Evolutionary conservation across 2,888 invertebrate genomes (phyloP).

Genomic region (Auanema freiburgensis): DNA sequence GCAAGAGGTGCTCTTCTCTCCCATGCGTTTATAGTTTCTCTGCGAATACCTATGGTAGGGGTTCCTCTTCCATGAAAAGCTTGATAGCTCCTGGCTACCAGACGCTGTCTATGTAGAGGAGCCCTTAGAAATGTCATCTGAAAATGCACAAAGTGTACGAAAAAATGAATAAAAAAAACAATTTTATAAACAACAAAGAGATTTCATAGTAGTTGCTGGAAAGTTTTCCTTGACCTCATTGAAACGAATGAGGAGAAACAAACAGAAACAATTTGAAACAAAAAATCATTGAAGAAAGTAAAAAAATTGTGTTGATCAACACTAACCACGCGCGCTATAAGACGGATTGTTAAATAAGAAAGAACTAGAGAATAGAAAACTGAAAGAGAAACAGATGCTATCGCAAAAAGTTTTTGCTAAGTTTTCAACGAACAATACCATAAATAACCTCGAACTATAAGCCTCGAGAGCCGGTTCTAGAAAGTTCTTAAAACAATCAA

Average conservation of each 20-base stretch:
- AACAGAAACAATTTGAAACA: not conserved
- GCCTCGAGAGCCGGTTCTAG: too few species aligned
- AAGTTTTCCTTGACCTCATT: not conserved
- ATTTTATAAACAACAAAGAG: not conserved
- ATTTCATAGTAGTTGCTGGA: not conserved
- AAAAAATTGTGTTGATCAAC: not conserved
- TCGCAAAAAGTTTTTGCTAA: slow-evolving; percentile 4
- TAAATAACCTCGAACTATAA: too few species aligned
- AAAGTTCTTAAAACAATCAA: too few species aligned
- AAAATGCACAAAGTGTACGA: not conserved
- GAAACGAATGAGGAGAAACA: not conserved
- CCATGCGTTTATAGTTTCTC: slow-evolving; percentile 70
- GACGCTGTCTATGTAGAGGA: slow-evolving; percentile 6
- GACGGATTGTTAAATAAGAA: not conserved
- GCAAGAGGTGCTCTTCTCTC: slow-evolving; percentile 86
- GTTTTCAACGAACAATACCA: too few species aligned
- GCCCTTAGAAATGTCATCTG: slow-evolving; percentile 6
- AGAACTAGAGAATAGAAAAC: slow-evolving; percentile 1
- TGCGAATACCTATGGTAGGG: slow-evolving; percentile 59
- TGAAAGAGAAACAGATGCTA: not conserved
- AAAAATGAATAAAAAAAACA: not conserved
- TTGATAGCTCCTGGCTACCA: slow-evolving; percentile 11
- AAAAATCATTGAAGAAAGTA: not conserved
- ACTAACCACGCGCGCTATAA: too few species aligned
- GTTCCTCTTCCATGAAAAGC: slow-evolving; percentile 23